Percentiles rank a stretch among this genome's conserved stretches.
Evolutionary conservation across 2,113 vertebrate species (phyloP).

Genomic region (Condylura cristata): DNA sequence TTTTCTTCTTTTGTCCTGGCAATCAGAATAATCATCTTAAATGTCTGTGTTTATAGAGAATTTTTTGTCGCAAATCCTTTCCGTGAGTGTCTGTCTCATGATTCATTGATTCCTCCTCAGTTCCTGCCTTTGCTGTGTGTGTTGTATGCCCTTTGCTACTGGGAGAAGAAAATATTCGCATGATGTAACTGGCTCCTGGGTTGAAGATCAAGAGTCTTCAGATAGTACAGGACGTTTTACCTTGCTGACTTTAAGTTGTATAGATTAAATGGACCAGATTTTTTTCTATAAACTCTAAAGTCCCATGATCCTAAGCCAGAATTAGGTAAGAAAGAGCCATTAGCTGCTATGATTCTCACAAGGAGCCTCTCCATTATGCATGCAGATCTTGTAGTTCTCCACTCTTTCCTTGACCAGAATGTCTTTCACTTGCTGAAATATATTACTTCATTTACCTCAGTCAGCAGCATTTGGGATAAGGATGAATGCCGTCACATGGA

Average conservation of each 20-base stretch:
- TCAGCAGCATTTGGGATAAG: constrained; percentile 13
- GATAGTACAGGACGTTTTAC: neutral
- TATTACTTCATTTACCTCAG: constrained; percentile 57
- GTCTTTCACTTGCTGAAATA: constrained; percentile 77
- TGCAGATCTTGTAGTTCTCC: constrained; percentile 66
- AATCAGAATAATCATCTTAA: constrained; percentile 79
- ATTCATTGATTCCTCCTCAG: constrained; percentile 55
- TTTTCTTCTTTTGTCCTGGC: constrained; percentile 77
- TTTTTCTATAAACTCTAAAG: constrained; percentile 5
- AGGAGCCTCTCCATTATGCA: constrained; percentile 75
- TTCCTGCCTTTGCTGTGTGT: constrained; percentile 37
- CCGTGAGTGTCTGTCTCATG: constrained; percentile 52
- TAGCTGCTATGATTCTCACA: constrained; percentile 75
- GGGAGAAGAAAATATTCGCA: constrained; percentile 39
- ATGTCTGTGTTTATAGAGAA: constrained; percentile 71
- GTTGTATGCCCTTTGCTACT: constrained; percentile 56
- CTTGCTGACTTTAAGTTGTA: neutral
- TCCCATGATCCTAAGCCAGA: constrained; percentile 51
- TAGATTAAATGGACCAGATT: neutral
- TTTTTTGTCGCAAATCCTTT: constrained; percentile 77
- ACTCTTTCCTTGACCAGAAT: constrained; percentile 63
- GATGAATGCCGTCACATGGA: constrained; percentile 37
- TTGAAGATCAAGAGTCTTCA: neutral
- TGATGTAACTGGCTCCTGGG: neutral
- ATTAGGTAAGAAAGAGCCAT: constrained; percentile 76